Base-by-base conservation (phyloP, 2,113 vertebrate genomes). In the Stomatorhinus ivindoensis region DNA sequence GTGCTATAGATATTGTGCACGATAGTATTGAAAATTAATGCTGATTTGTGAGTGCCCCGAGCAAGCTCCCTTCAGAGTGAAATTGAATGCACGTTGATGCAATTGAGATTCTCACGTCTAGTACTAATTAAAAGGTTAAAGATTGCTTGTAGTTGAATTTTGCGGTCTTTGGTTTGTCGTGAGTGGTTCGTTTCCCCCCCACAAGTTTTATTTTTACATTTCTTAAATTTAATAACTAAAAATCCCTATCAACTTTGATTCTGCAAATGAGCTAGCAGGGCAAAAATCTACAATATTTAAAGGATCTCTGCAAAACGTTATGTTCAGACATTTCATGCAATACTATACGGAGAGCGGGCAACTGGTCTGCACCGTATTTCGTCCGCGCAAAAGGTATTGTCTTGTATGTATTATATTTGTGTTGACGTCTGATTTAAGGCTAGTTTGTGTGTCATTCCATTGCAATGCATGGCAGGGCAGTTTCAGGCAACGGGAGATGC, bases 81-180 rank as follows among this genome's bases (percentile, higher is more conserved):
- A 82, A 88, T 88, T 89, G 88, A 85, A 55, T 89, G 9, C 88
- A 89, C 50, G 51, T 89, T 89, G 80, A 85, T 82, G 11, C 76
- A 58, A 89, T 85, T 89, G 55, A 88, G 19, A 35, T 61, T 6
- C 84, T 8, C 31, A 47, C 48, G 4, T 46, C 15, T 10, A 42
- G 53, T 83, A 85, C 65, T 58, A 83, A 89, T 85, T 61, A 85
- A 44, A 89, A 19, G 69, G 88, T 44, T 17, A 76, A 44, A 69
- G 4, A 76, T 21, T 6, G 46, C 27, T 11, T 82, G 35, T 21
- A 39, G 76, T 9, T 44, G 42, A 1, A 10, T 82, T 39, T 39
- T 82, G 61, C 15, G 35, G 15, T 19, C 73, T 17, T 17, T 80
- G 31, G 15, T 80, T 42, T 80, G 73, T 31, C 61, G 1, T 13